These are phyloP conservation scores for Phengaris alcon DNA, from an alignment of 2,888 invertebrate genomes.

Conservation along the genomic window DNA sequence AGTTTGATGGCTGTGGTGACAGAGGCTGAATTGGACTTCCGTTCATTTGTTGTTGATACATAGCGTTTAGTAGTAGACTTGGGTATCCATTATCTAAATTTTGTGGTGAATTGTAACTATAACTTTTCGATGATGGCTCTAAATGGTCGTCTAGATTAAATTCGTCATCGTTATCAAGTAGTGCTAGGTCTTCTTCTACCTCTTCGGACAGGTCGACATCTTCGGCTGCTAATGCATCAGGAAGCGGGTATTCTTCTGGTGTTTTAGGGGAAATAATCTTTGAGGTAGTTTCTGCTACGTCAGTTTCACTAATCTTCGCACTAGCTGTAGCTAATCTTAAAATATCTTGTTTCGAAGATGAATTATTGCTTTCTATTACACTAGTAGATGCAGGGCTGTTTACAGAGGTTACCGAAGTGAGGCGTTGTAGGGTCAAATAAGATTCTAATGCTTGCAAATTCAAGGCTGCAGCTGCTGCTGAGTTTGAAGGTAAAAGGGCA, in stretches of 20 bases:
- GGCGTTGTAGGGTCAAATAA: constrained; percentile 89
- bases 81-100: constrained; percentile 84
- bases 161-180: constrained; percentile 87
- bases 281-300: constrained; percentile 57
- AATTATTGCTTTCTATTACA: constrained; percentile 52
- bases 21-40: constrained; percentile 69
- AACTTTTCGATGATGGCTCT: constrained; percentile 68
- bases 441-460: constrained; percentile 92
- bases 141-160: constrained; percentile 80
- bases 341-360: constrained; percentile 82
- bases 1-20: constrained; percentile 68
- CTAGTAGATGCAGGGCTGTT: constrained; percentile 59
- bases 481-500: constrained; percentile 88
- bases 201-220: constrained; percentile 85
- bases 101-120: constrained; percentile 71
- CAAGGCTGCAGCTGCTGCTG: constrained; percentile 90
- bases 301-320: constrained; percentile 73
- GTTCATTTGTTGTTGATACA: constrained; percentile 80
- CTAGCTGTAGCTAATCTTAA: constrained; percentile 81
- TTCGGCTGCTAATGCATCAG: constrained; percentile 78
- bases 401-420: constrained; percentile 84
- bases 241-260: constrained; percentile 71
- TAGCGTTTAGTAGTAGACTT: constrained; percentile 84
- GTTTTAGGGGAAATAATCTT: constrained; percentile 71
- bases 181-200: constrained; percentile 85